Evolutionary conservation across 2,888 invertebrate species (phyloP), one percentile per base, ranked within the genome.

Genomic region (Rhyacophila evoluta): DNA sequence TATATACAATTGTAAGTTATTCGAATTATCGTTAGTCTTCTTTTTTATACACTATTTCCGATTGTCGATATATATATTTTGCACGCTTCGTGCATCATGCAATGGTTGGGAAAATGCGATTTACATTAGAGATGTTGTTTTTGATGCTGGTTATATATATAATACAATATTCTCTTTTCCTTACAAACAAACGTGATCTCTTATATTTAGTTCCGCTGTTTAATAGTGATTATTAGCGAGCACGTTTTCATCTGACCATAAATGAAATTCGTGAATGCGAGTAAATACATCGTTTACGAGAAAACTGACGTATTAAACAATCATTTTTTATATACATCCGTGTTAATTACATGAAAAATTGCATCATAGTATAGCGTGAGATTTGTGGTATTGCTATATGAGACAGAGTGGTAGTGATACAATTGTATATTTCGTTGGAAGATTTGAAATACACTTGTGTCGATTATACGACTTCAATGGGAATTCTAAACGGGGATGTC

Each of bases 171-270:
- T 69, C 69, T 69, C 69, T 69, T 29, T 69, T 69, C 69, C 33
- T 69, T 15, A 69, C 29, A 28, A 15, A 69, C 29, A 28, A 15
- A n/a, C 33, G 27, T 69, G 33, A 29, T 69, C 69, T 69, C 33
- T 29, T 69, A 11, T 69, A 29, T 28, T 69, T 69, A 69, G 69
- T 69, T 69, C 69, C 69, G 69, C 69, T 69, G 29, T 39, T 79
- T 5, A 83, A 25, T 67, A 77, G 15, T 77, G 15, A 55, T 55
- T 19, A 19, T 55, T 5, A 55, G 25, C 55, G 25, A 55, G 3
- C 55, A 55, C 55, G 55, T 25, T 55, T 55, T 19, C 55, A 55
- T 55, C 55, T 55, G 12, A 55, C 55, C 25, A 25, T 55, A 55
- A 55, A 55, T 25, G 55, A 55, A 55, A 55, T 55, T 55, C 55